Conservation (phyloP, 2,888 invertebrate species). For the Diachrysia chrysitis region DNA sequence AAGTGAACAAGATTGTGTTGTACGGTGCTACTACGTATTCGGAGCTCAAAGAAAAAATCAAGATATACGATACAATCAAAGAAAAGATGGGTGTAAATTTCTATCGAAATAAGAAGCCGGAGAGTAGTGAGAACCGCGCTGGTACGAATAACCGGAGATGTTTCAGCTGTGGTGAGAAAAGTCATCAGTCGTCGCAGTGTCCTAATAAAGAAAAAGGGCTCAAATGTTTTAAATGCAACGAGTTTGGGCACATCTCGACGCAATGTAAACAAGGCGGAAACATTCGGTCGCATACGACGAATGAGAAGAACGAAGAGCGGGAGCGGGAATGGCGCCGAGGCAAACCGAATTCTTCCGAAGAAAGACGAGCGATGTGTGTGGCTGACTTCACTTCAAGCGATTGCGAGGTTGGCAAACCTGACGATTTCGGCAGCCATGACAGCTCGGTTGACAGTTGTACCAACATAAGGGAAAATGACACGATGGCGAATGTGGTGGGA, state of each 20-base stretch:
- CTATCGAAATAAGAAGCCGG: neutral
- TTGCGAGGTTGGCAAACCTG: conserved; percentile 5
- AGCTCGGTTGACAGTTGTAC: neutral
- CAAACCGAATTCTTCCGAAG: neutral
- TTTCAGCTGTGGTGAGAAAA: neutral
- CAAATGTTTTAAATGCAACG: conserved; percentile 5
- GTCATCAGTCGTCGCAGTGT: neutral
- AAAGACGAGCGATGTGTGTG: conserved; percentile 5
- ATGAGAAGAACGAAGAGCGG: neutral
- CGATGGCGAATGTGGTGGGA: neutral
- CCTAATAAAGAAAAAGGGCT: conserved; percentile 8
- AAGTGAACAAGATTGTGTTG: neutral
- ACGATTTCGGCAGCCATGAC: neutral
- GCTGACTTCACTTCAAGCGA: conserved; percentile 1
- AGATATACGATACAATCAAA: neutral
- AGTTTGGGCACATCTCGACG: conserved; percentile 7
- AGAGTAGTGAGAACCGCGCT: neutral
- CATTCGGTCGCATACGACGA: no score
- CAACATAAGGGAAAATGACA: neutral
- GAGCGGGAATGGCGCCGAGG: neutral
- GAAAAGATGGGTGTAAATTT: neutral
- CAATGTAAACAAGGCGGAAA: neutral
- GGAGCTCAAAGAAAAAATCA: neutral
- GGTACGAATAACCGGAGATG: neutral
- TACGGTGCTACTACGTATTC: neutral